A percentile compares a stretch with the other conserved stretches of the same genome.
Conservation (phyloP, 2,888 invertebrate genomes). For the Leistus spinibarbis region DNA sequence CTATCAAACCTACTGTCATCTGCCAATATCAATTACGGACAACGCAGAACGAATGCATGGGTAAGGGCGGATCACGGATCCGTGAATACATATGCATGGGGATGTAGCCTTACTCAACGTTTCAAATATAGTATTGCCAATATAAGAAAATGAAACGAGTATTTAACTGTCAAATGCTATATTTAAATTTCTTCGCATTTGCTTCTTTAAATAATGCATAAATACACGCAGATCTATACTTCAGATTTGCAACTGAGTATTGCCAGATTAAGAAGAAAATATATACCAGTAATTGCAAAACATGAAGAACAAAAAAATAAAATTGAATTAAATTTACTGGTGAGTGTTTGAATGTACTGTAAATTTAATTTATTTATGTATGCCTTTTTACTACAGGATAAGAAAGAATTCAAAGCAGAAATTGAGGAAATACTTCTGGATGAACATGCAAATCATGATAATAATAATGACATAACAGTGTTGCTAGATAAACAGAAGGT, state of each 20-base stretch:
- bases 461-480: not conserved
- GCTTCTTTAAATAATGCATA: no score
- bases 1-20: no score
- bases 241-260: slow-evolving; percentile 10
- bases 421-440: not conserved
- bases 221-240: no score
- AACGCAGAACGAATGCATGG: no score
- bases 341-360: not conserved
- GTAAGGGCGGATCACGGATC: no score
- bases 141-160: no score
- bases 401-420: slow-evolving; percentile 7
- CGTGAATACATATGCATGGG: no score
- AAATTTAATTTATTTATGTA: not conserved
- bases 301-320: slow-evolving; percentile 24
- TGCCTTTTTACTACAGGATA: slow-evolving; percentile 11
- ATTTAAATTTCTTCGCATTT: no score
- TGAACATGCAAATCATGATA: slow-evolving; percentile 3
- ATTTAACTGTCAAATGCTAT: no score
- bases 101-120: no score
- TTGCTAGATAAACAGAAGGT: slow-evolving; percentile 10
- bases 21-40: no score
- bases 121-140: no score
- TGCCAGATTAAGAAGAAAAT: slow-evolving; percentile 20
- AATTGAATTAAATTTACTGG: slow-evolving; percentile 28
- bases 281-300: slow-evolving; percentile 7